A percentile compares a stretch with the other conserved stretches of the same genome.
Evolutionary conservation across 1,140 invertebrate genomes (phyloP).

Genomic region (Rhopalosiphum padi): DNA sequence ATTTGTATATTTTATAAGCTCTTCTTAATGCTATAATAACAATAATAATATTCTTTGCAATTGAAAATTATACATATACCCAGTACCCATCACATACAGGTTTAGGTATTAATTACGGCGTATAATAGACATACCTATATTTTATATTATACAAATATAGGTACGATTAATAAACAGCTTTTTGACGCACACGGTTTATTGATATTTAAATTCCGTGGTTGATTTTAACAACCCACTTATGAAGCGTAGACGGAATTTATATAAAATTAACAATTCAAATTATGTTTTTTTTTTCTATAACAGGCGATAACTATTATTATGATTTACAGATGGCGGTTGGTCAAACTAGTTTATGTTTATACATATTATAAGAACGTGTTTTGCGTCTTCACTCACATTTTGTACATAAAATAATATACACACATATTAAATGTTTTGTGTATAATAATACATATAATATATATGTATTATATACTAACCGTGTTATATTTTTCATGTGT

Average conservation of each 20-base stretch:
- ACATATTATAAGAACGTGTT: background rate
- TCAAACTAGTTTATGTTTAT: conserved; percentile 8
- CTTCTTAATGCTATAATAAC: background rate
- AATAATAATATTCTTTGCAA: background rate
- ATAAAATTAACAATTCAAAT: conserved; percentile 1
- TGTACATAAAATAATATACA: background rate
- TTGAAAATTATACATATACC: background rate
- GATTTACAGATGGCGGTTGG: background rate
- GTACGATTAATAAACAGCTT: background rate
- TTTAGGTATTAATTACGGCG: background rate
- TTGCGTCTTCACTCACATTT: background rate
- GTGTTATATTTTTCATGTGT: background rate
- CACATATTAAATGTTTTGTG: background rate
- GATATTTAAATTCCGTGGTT: background rate
- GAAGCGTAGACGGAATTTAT: background rate
- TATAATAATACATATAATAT: background rate
- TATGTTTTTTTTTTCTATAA: background rate
- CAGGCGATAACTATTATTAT: background rate
- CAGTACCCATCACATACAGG: background rate
- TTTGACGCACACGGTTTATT: background rate
- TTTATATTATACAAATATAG: background rate
- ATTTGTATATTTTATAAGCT: background rate
- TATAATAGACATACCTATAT: background rate
- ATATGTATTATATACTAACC: background rate
- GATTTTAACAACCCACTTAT: background rate